Conservation (phyloP, 2,888 invertebrate genomes). For the Sinohyriopsis cumingii region DNA sequence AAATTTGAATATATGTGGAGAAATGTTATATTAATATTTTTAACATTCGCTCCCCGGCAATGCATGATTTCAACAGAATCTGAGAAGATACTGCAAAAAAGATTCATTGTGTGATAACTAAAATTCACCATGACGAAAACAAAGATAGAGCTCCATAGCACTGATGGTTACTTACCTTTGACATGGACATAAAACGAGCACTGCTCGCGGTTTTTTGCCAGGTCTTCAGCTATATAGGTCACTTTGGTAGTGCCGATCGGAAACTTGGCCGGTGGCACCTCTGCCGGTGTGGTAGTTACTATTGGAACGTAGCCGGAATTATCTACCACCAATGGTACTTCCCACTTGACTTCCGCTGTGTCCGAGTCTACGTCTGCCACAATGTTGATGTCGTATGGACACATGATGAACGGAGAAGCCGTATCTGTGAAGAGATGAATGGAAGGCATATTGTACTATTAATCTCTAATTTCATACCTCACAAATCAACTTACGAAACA, state of each 20-base stretch:
- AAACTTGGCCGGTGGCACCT: conserved; percentile 76
- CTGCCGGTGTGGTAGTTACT: conserved; percentile 77
- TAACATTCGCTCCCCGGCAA: too few species aligned
- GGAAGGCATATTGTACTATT: not conserved
- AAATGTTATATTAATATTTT: too few species aligned
- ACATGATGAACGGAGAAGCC: conserved; percentile 76
- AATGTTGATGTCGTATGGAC: conserved; percentile 76
- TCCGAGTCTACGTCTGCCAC: conserved; percentile 74
- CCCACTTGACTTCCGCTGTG: conserved; percentile 76
- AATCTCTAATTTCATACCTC: too few species aligned
- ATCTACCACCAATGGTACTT: conserved; percentile 74
- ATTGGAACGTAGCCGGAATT: conserved; percentile 77
- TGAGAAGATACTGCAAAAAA: not conserved
- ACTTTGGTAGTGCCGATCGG: conserved; percentile 77
- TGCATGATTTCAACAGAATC: not conserved
- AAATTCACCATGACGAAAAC: too few species aligned
- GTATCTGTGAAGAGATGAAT: conserved; percentile 73
- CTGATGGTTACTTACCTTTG: conserved; percentile 48
- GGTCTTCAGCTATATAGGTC: conserved; percentile 79
- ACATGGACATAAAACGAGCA: conserved; percentile 78
- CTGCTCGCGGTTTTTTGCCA: conserved; percentile 77
- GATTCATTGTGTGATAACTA: too few species aligned
- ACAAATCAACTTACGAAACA: too few species aligned
- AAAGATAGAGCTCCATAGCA: too few species aligned
- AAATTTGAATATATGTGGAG: too few species aligned